These are phyloP conservation scores for Malurus elegans DNA, from an alignment of 2,113 vertebrate genomes.

Conservation along the genomic window DNA sequence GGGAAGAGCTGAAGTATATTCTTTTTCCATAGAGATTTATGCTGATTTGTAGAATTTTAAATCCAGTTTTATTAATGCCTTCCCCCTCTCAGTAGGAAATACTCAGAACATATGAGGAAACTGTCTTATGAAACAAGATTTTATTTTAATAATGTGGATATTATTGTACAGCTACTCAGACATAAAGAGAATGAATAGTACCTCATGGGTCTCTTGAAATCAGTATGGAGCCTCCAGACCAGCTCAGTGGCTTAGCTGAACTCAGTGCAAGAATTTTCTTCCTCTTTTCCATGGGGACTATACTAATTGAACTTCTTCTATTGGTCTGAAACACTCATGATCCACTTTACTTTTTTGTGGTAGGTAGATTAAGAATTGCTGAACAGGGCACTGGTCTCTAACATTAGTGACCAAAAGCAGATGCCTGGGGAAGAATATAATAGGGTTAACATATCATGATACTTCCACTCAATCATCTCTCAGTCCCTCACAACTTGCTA, in stretches of 20 bases:
- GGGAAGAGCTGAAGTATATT: conserved; percentile 35
- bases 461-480: not conserved
- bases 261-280: not conserved
- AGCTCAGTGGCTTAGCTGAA: conserved; percentile 14
- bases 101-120: conserved; percentile 39
- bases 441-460: not conserved
- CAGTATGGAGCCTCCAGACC: conserved; percentile 27
- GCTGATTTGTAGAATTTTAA: conserved; percentile 54
- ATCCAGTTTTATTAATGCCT: conserved; percentile 55
- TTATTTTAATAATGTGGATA: conserved; percentile 49
- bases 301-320: not conserved
- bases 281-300: not conserved
- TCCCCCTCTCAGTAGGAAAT: conserved; percentile 49
- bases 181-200: conserved; percentile 30
- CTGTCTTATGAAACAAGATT: conserved; percentile 43
- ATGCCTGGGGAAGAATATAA: not conserved
- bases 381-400: not conserved
- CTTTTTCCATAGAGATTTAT: conserved; percentile 45
- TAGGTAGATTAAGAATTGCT: not conserved
- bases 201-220: conserved; percentile 37
- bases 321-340: not conserved
- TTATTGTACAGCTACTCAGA: conserved; percentile 39
- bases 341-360: not conserved
- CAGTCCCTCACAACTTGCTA: not conserved
- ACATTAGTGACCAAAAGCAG: not conserved